Percentiles rank a stretch among this genome's conserved stretches.
phyloP scores from a whole-genome alignment of 2,113 vertebrate species.

The Solenodon paradoxus region DNA sequence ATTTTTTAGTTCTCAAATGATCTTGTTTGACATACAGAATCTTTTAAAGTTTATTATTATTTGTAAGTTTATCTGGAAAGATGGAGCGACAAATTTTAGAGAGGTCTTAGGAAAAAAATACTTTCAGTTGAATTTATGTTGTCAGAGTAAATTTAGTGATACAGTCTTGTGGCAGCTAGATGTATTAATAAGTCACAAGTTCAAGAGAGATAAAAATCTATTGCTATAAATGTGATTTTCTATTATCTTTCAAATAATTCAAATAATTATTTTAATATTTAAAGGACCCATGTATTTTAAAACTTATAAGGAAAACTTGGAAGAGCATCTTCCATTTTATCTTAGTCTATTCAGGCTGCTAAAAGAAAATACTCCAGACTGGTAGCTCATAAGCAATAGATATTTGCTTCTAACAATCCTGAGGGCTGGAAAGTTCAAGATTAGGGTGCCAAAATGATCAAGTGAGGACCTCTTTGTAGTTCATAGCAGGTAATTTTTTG shows the following conservation, averaged over 20 bases:
- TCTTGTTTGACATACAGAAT: not conserved
- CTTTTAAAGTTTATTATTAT: too few relatives aligned
- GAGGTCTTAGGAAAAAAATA: not conserved
- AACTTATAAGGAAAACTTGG: not conserved
- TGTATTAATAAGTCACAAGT: not conserved
- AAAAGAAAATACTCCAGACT: not conserved
- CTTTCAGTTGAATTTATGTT: not conserved
- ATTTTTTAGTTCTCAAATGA: not conserved
- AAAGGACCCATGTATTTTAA: not conserved
- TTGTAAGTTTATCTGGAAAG: not conserved
- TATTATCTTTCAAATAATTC: not conserved
- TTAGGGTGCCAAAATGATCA: not conserved
- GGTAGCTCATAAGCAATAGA: not conserved
- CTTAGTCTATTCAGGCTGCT: not conserved
- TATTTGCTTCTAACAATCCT: not conserved
- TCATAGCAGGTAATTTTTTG: not conserved
- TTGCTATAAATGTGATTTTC: not conserved
- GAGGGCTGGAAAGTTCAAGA: not conserved
- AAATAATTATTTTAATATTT: not conserved
- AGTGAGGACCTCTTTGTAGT: not conserved
- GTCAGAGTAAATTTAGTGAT: not conserved
- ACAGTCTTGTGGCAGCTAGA: not conserved
- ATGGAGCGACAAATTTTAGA: not conserved
- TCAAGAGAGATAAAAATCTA: not conserved
- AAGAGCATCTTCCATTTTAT: not conserved